Conservation (phyloP, 1,140 invertebrate genomes). For the Leptinotarsa lineolata region DNA sequence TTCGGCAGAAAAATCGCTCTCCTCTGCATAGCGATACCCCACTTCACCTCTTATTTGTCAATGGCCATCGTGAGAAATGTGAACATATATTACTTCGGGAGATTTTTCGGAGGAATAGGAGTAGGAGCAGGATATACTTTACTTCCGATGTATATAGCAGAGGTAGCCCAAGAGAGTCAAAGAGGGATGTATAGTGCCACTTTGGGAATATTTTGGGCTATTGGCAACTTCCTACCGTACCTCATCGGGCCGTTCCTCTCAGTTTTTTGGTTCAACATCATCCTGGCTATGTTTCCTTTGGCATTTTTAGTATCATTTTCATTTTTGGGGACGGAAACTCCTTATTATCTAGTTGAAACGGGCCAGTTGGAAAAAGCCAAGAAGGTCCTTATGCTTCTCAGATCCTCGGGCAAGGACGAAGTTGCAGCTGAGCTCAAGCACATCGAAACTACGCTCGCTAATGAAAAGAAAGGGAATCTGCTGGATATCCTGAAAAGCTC, state of each 20-base stretch:
- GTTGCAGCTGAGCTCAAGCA: constrained; percentile 64
- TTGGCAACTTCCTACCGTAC: constrained; percentile 43
- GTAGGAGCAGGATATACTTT: constrained; percentile 68
- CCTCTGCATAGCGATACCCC: constrained; percentile 58
- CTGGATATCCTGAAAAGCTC: constrained; percentile 55
- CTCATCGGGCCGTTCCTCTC: constrained; percentile 41
- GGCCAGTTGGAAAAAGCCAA: constrained; percentile 65
- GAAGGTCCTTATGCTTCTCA: constrained; percentile 65
- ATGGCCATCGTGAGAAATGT: constrained; percentile 62
- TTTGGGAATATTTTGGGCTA: constrained; percentile 36
- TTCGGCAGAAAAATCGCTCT: constrained; percentile 56
- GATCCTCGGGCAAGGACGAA: constrained; percentile 57
- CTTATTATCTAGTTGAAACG: constrained; percentile 69
- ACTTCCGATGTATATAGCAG: constrained; percentile 68
- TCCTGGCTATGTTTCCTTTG: constrained; percentile 57
- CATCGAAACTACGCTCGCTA: constrained; percentile 32
- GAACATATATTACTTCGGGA: constrained; percentile 59
- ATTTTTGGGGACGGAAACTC: constrained; percentile 70
- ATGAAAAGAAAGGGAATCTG: constrained; percentile 24
- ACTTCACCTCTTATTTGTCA: constrained; percentile 67
- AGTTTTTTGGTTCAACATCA: constrained; percentile 57
- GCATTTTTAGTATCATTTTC: constrained; percentile 61
- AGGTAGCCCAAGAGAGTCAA: constrained; percentile 68
- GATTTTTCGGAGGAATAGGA: constrained; percentile 65
- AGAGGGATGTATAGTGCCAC: constrained; percentile 59